Evolutionary conservation across 2,888 invertebrate genomes (phyloP), one percentile per base, ranked within the genome.

Genomic region (Agonopterix arenella): DNA sequence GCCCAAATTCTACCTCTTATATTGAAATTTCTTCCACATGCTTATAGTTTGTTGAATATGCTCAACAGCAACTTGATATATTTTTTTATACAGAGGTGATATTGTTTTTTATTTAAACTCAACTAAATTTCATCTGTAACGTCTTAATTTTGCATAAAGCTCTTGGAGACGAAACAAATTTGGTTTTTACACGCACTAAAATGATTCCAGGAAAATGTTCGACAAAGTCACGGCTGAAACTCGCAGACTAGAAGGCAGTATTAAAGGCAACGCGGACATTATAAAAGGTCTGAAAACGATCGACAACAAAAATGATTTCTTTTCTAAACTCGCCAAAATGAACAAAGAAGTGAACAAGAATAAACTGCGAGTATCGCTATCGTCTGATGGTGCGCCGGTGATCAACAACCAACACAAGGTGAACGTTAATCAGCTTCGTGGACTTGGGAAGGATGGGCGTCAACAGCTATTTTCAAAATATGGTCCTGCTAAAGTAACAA

Each of bases 221-320:
- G 90, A 90, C 61, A 91, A 91, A 70, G 66, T 91, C 58, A 77
- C 88, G 61, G 91, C 90, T 1, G 90, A 91, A 62, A 89, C 91
- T 0, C 73, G 91, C 11, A 68, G 89, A 38, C 66, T 82, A 1
- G 81, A 89, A 58, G 90, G 91, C 16, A 61, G 80, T 7, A 65
- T 82, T 1, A 80, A 80, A 55, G 91, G 90, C 18, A 89, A 85
- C 64, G 80, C 90, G 0, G 91, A 91, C 69, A 90, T 92, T 1
- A 91, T 92, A 46, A 71, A 72, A 53, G 84, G 90, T 10, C 86
- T 91, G 47, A 76, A 84, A 46, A 90, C 79, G 58, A 90, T 91
- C 43, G 62, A 62, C 9, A 79, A 91, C 65, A 90, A 90, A 60
- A 90, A 91, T 57, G 90, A 91, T 53, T 90, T 90, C 58, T 90